Evolutionary conservation across 2,113 vertebrate species (phyloP), one percentile per base, ranked within the genome.

Genomic region (Saccopteryx leptura): DNA sequence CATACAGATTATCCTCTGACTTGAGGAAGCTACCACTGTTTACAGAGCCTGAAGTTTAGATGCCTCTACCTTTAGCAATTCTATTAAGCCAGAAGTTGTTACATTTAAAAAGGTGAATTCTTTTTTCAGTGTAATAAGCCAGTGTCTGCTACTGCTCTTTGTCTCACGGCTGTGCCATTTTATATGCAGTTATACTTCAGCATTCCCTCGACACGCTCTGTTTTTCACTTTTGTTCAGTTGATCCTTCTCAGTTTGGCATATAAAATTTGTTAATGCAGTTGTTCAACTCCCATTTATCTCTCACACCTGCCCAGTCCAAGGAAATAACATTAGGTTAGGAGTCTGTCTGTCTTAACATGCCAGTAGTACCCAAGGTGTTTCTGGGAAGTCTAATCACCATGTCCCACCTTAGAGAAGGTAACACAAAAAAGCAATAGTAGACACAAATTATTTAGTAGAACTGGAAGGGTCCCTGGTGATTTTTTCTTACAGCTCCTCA

Each of bases 151-250:
- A 71, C n/a, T 75, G 15, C 50, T 81, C 58, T 85, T 33, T 88
- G 66, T n/a, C 7, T 90, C 65, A 87, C 26, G 52, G 48, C 66
- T 68, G 31, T n/a, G 52, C 19, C 48, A 26, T 52, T 21, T 89
- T 83, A 80, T 80, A 84, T 89, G 46, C 93, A 94, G 69, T 82
- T 79, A 26, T 14, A 79, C 50, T 90, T 89, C 13, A 68, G 50
- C 2, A 13, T 81, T 60, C 10, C 80, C 87, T 61, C 68, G 65
- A 87, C 66, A 78, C 39, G 11, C n/a, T 94, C 75, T 80, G 60
- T 68, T 93, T 72, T 88, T 15, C 8, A 72, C 46, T 50, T 94
- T 88, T 71, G 13, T 21, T 76, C 65, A 66, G 65, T 93, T 74
- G 68, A 23, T 76, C 9, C 18, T 91, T 72, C 84, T 88, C 50